Evolutionary conservation across 2,888 invertebrate genomes (phyloP).

Genomic region (Petrolisthes cinctipes): DNA sequence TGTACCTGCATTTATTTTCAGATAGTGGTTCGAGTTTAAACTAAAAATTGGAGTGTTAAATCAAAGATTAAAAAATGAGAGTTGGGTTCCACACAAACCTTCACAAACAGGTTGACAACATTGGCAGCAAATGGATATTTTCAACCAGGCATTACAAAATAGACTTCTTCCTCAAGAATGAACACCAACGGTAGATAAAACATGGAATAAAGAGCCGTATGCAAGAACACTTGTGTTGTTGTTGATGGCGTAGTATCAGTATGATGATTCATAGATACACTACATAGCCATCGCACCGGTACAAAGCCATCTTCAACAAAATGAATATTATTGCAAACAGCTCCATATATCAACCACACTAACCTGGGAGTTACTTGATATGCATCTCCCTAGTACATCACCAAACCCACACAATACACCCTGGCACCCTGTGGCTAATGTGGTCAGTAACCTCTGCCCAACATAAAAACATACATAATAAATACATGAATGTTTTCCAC

Average conservation of each 20-base stretch:
- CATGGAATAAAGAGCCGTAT: background rate
- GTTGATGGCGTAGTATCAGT: no score
- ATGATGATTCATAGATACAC: background rate
- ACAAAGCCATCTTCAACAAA: background rate
- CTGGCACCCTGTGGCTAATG: no score
- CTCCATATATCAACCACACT: no score
- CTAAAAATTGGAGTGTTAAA: conserved; percentile 60
- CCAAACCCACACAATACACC: no score
- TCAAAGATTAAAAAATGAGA: conserved; percentile 39
- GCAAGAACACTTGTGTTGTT: background rate
- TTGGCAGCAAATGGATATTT: background rate
- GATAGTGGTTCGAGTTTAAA: conserved; percentile 47
- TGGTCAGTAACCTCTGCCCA: no score
- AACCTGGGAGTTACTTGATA: no score
- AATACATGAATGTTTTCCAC: no score
- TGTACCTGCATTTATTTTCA: conserved; percentile 58
- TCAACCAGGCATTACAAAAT: conserved; percentile 30
- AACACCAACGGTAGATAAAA: background rate
- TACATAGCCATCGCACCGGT: background rate
- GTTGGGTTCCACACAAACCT: conserved; percentile 34
- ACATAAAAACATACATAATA: no score
- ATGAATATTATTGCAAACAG: background rate
- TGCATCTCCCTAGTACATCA: no score
- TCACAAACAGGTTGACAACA: conserved; percentile 26
- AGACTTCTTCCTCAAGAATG: conserved; percentile 9